phyloP scores from a whole-genome alignment of 2,797 vertebrate genomes.

The Phylloscopus collybita region DNA sequence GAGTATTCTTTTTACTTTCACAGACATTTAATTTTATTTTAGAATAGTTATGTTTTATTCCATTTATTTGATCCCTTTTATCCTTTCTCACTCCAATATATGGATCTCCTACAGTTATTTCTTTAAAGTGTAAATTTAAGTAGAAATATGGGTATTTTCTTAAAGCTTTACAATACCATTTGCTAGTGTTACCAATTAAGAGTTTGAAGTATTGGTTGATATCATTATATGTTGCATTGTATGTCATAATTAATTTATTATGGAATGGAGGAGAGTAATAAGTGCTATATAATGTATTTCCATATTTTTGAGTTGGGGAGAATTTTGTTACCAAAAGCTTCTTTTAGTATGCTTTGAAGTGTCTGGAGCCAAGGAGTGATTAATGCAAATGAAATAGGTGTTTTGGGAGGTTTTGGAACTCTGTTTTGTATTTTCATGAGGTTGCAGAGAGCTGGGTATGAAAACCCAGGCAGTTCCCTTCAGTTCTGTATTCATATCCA shows the following conservation, averaged over 20 bases:
- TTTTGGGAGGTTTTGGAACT: neutral
- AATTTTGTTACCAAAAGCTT: neutral
- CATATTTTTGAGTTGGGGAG: neutral
- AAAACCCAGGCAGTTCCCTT: neutral
- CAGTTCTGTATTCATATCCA: neutral
- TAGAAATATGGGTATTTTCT: neutral
- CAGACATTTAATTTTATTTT: neutral
- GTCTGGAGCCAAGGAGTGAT: neutral
- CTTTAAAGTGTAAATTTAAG: neutral
- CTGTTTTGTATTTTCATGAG: neutral
- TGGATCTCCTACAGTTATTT: neutral
- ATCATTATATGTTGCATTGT: neutral
- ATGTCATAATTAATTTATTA: neutral
- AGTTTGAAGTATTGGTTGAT: neutral
- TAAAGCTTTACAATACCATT: neutral
- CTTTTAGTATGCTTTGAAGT: neutral
- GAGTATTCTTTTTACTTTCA: neutral
- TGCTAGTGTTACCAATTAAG: neutral
- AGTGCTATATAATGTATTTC: neutral
- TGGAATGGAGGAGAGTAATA: neutral
- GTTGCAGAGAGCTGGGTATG: neutral
- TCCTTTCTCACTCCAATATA: neutral
- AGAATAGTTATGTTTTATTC: neutral
- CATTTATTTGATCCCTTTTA: neutral
- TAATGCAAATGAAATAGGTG: neutral